Base-by-base conservation (phyloP, 2,888 invertebrate genomes). In the Drosophila trichaetosa region DNA sequence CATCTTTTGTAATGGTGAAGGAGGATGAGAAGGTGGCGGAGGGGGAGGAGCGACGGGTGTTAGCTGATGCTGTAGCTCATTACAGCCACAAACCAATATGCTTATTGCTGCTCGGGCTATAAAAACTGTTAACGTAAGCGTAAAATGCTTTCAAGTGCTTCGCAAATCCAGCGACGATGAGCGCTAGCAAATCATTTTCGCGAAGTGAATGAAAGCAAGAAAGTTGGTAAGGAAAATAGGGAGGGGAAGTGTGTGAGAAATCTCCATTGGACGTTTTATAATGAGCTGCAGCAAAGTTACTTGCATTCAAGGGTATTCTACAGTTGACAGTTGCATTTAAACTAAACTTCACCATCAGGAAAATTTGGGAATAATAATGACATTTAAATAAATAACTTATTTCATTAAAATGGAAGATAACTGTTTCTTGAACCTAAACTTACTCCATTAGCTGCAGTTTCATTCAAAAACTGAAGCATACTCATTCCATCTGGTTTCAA, bases 101-200 rank as follows among this genome's bases (percentile, higher is more conserved):
- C 85, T 88, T 85, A 88, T 88, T 85, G 86, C 84, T 71, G 82
- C 72, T 62, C 64, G 67, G 75, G 87, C 87, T 71, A 89, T 86
- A 89, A 89, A 87, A 87, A 89, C 87, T 87, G 89, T 87, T 87
- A 87, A 84, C 85, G 85, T 86, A 88, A 85, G 89, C 85, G 85
- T 85, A 83, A 85, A 85, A 88, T 85, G 85, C 85, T 85, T 85
- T 85, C 89, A 85, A 85, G 85, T 88, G 89, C 89, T 85, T 64
- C 48, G 85, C 85, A 85, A 85, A 85, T 85, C 85, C 77, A 77
- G 65, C 56, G 4, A 38, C 27, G 54, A 49, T 27, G 49, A 56
- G 59, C 61, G 36, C 58, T 31, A 73, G 53, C 68, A 73, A 82
- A 78, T 76, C 74, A 69, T 73, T 70, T 61, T 69, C 13, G 29